Evolutionary conservation across 37 sponge, comb jelly and placozoan species (phyloP).

Genomic region (Theonella swinhoei): DNA sequence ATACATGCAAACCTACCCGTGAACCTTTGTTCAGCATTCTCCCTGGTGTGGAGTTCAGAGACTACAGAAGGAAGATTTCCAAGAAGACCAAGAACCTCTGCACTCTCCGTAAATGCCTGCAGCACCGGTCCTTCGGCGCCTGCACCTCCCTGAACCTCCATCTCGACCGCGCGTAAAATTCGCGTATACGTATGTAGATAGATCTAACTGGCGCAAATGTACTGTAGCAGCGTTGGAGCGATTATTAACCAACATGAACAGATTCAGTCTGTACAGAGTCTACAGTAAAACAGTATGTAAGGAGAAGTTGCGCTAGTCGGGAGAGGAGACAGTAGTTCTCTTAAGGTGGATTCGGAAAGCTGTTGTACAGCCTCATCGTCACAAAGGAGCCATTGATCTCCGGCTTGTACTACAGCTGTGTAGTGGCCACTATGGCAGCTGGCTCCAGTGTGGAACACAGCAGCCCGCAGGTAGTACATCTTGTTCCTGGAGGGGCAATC

Average conservation of each 20-base stretch:
- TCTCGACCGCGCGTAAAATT: no score
- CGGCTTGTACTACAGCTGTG: conserved; percentile 45
- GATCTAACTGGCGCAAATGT: no score
- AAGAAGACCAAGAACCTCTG: neutral
- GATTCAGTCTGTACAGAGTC: no score
- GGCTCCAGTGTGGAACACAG: conserved; percentile 73
- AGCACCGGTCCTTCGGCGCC: no score
- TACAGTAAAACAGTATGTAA: conserved; percentile 73
- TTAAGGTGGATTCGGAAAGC: conserved; percentile 18
- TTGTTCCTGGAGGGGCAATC: conserved; percentile 28
- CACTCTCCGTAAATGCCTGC: neutral
- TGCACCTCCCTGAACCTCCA: no score
- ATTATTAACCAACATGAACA: no score
- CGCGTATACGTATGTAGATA: no score
- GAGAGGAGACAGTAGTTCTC: conserved; percentile 45
- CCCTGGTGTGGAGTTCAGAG: neutral
- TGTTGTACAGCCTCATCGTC: conserved; percentile 52
- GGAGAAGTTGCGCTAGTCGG: conserved; percentile 31
- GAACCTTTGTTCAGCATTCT: neutral
- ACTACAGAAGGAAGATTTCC: neutral
- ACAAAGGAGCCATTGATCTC: conserved; percentile 42
- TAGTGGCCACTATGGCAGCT: conserved; percentile 76
- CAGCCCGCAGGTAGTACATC: conserved; percentile 70
- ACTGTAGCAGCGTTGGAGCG: no score
- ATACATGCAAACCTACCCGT: neutral